A percentile compares a stretch with the other conserved stretches of the same genome.
phyloP scores from a whole-genome alignment of 2,797 vertebrate species.

The Fratercula arctica region DNA sequence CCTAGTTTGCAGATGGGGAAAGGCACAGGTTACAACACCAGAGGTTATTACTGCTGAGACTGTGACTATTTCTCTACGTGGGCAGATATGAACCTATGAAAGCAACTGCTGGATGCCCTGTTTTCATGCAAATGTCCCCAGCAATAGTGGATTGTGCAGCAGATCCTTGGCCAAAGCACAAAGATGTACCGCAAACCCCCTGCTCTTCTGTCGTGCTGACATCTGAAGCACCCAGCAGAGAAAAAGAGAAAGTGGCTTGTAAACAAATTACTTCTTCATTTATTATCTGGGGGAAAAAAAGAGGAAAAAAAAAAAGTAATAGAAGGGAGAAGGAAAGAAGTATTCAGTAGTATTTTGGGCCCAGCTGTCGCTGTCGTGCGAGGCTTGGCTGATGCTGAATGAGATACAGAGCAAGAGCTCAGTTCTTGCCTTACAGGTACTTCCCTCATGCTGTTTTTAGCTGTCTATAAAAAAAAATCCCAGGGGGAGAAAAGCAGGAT shows the following conservation, averaged over 20 bases:
- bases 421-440: not conserved
- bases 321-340: not conserved
- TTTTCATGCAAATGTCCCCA: not conserved
- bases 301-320: not conserved
- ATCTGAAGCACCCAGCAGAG: constrained; percentile 22
- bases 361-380: accelerated
- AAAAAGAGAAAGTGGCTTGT: constrained; percentile 3
- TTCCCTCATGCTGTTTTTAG: not conserved
- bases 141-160: accelerated
- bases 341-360: not conserved
- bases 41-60: not conserved
- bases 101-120: not conserved
- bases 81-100: not conserved
- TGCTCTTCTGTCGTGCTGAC: not conserved
- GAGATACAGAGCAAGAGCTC: not conserved
- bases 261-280: constrained; percentile 38
- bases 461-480: not conserved
- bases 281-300: not conserved
- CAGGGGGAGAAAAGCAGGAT: not conserved
- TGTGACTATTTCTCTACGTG: not conserved
- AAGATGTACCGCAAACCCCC: not conserved
- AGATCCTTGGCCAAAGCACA: not conserved
- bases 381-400: not conserved
- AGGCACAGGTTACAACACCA: not conserved
- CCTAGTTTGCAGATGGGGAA: not conserved